A percentile compares a stretch with the other conserved stretches of the same genome.
Evolutionary conservation across 2,113 vertebrate species (phyloP).

Genomic region (Blennius ocellaris): DNA sequence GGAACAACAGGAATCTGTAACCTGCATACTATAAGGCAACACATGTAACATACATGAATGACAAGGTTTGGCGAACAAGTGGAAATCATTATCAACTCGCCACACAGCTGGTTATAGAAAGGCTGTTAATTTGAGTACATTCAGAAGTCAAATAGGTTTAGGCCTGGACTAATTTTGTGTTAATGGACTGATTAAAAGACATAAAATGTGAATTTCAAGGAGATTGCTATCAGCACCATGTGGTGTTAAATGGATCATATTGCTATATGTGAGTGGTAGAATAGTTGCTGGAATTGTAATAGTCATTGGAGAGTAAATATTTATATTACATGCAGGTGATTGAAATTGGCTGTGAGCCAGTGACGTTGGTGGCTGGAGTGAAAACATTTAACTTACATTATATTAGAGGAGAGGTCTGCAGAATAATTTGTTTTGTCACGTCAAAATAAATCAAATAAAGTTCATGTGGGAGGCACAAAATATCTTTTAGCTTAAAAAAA

Average conservation of each 20-base stretch:
- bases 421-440: too few species aligned
- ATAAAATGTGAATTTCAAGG: conserved; percentile 12
- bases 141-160: conserved; percentile 18
- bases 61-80: conserved; percentile 17
- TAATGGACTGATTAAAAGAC: conserved; percentile 27
- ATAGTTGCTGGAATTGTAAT: conserved; percentile 30
- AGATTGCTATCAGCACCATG: conserved; percentile 31
- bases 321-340: conserved; percentile 25
- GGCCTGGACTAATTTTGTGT: conserved; percentile 16
- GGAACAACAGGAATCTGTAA: conserved; percentile 14
- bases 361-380: background rate
- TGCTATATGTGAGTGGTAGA: conserved; percentile 12
- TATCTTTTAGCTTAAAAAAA: too few species aligned
- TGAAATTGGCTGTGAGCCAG: background rate
- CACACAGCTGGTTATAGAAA: background rate
- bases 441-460: too few species aligned
- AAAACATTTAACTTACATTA: background rate
- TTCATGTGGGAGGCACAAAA: too few species aligned
- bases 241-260: conserved; percentile 50
- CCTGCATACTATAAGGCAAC: background rate
- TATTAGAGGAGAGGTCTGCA: too few species aligned
- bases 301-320: conserved; percentile 31
- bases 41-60: conserved; percentile 8
- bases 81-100: conserved; percentile 17
- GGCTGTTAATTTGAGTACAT: conserved; percentile 8